These are phyloP conservation scores for Phragmatobia fuliginosa DNA, from an alignment of 2,888 invertebrate genomes.

Conservation along the genomic window DNA sequence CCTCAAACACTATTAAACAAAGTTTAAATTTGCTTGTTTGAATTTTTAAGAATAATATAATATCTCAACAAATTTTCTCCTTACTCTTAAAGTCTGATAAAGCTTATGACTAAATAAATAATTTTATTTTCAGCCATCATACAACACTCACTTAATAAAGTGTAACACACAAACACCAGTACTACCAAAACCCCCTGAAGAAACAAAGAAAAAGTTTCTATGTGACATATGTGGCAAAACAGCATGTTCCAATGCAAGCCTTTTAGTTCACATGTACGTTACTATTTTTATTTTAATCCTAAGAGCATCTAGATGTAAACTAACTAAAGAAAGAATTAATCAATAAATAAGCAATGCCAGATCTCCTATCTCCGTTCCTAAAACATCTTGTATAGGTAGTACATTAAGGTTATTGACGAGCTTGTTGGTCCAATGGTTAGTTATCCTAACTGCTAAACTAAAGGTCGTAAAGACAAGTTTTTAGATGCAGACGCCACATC, in stretches of 20 bases:
- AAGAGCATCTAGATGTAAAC: not conserved
- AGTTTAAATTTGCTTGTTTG: no score
- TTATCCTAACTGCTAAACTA: no score
- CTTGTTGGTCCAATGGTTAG: no score
- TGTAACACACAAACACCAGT: slow-evolving; percentile 51
- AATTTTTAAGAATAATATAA: no score
- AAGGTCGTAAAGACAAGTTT: no score
- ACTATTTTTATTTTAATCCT: not conserved
- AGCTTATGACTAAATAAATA: not conserved
- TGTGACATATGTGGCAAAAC: slow-evolving; percentile 82
- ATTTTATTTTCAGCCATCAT: slow-evolving; percentile 61
- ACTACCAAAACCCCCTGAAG: slow-evolving; percentile 47
- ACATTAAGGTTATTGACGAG: no score
- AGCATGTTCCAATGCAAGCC: slow-evolving; percentile 71
- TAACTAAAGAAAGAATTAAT: not conserved
- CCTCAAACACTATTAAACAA: no score
- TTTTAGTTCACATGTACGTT: slow-evolving; percentile 78
- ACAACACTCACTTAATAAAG: slow-evolving; percentile 64
- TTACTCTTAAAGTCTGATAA: no score
- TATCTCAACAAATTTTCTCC: not conserved
- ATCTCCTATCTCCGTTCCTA: no score
- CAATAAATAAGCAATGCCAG: not conserved
- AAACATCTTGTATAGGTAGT: no score
- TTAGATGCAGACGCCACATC: no score
- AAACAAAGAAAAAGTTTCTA: slow-evolving; percentile 65